Evolutionary conservation across 2,888 invertebrate genomes (phyloP).

Genomic region (Athetis lepigone): DNA sequence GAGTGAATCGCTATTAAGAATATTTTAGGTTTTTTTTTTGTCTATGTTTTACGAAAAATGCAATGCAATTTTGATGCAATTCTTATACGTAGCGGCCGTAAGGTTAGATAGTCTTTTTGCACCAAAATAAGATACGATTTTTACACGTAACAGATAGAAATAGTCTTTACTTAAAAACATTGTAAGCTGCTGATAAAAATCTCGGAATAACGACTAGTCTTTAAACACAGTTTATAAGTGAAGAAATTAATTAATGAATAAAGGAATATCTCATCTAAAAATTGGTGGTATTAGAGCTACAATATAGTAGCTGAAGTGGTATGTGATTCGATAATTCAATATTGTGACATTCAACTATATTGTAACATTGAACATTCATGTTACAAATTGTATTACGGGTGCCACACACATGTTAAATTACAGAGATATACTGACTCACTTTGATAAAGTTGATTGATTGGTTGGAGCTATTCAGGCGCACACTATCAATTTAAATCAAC

Average conservation of each 20-base stretch:
- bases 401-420: no score
- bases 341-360: no score
- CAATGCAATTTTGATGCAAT: slow-evolving; percentile 62
- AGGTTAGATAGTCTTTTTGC: slow-evolving; percentile 69
- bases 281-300: slow-evolving; percentile 8
- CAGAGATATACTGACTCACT: neutral
- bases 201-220: slow-evolving; percentile 8
- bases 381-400: no score
- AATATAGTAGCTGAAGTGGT: slow-evolving; percentile 19
- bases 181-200: slow-evolving; percentile 19
- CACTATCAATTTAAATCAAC: slow-evolving; percentile 17
- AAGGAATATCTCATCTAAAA: slow-evolving; percentile 30
- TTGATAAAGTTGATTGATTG: slow-evolving; percentile 4
- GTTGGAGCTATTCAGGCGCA: neutral
- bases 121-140: slow-evolving; percentile 62
- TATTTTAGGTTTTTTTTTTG: slow-evolving; percentile 40
- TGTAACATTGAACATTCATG: no score
- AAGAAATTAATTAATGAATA: slow-evolving; percentile 31
- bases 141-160: slow-evolving; percentile 36
- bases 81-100: slow-evolving; percentile 45
- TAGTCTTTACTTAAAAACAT: slow-evolving; percentile 44
- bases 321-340: slow-evolving; percentile 16
- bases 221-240: slow-evolving; percentile 47
- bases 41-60: slow-evolving; percentile 46
- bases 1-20: slow-evolving; percentile 58